A percentile compares a stretch with the other conserved stretches of the same genome.
Evolutionary conservation across 1,140 invertebrate species (phyloP).

Genomic region (Bactericera cockerelli): DNA sequence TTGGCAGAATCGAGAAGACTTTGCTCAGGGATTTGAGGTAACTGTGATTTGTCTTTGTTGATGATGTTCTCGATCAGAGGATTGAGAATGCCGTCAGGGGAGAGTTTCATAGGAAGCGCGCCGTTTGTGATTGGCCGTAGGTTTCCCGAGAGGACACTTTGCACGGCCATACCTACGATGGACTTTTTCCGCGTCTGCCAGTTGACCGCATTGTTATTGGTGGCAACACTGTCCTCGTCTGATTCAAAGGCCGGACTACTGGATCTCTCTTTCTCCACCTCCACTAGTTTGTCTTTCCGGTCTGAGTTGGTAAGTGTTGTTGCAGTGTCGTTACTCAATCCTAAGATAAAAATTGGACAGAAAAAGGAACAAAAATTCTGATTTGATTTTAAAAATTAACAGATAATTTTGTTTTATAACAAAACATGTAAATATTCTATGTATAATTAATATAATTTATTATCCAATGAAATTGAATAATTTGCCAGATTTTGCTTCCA

Average conservation of each 20-base stretch:
- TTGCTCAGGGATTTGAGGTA: slow-evolving; percentile 46
- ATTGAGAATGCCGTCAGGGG: neutral
- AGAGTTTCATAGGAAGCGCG: slow-evolving; percentile 12
- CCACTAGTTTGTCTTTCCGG: slow-evolving; percentile 16
- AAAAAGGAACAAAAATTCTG: too few species aligned
- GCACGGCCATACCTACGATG: slow-evolving; percentile 43
- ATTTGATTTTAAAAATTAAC: too few species aligned
- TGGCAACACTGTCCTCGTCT: slow-evolving; percentile 61
- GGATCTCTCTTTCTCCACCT: slow-evolving; percentile 71
- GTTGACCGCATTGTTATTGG: slow-evolving; percentile 19
- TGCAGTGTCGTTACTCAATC: slow-evolving; percentile 35
- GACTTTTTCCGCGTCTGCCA: slow-evolving; percentile 17
- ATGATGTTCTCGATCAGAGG: neutral
- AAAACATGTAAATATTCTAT: too few species aligned
- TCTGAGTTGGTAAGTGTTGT: slow-evolving; percentile 33
- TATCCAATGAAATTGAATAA: too few species aligned
- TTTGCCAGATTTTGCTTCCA: too few species aligned
- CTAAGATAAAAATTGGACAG: neutral
- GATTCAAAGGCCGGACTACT: slow-evolving; percentile 92
- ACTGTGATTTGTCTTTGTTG: neutral
- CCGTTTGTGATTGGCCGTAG: slow-evolving; percentile 25
- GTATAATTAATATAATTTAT: too few species aligned
- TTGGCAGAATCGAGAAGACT: slow-evolving; percentile 43
- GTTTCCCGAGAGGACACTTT: slow-evolving; percentile 28
- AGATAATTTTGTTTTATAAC: too few species aligned